Conservation (phyloP, 2,113 vertebrate genomes). For the Sterna hirundo region DNA sequence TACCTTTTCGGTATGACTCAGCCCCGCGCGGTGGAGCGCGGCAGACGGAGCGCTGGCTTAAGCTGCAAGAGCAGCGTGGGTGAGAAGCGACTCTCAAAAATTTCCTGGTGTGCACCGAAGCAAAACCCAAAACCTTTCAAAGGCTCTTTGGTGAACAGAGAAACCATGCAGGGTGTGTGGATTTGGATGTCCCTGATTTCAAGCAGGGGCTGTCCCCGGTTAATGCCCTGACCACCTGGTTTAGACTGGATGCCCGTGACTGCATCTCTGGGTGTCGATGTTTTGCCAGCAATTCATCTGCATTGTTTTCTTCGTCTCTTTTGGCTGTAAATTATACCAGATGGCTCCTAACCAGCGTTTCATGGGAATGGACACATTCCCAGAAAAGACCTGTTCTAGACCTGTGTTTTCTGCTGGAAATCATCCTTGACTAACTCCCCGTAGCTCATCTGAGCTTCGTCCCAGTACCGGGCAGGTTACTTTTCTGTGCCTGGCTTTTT, state of each 20-base stretch:
- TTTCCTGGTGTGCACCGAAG: neutral
- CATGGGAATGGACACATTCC: neutral
- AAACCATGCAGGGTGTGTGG: neutral
- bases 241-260: neutral
- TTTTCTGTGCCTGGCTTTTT: neutral
- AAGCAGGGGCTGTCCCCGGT: neutral
- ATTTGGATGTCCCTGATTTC: neutral
- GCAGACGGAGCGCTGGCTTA: neutral
- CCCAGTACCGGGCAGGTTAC: accelerated
- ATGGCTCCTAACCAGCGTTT: neutral
- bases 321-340: neutral
- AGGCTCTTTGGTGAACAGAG: neutral
- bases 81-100: neutral
- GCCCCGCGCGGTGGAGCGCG: neutral
- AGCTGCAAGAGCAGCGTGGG: neutral
- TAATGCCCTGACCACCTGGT: neutral
- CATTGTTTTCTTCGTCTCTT: neutral
- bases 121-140: neutral
- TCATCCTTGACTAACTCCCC: neutral
- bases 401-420: neutral
- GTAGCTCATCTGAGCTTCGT: neutral
- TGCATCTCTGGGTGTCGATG: neutral
- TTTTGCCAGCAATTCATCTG: neutral
- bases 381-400: neutral
- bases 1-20: neutral